phyloP scores from a whole-genome alignment of 2,113 vertebrate genomes.

The Mormoops blainvillei region DNA sequence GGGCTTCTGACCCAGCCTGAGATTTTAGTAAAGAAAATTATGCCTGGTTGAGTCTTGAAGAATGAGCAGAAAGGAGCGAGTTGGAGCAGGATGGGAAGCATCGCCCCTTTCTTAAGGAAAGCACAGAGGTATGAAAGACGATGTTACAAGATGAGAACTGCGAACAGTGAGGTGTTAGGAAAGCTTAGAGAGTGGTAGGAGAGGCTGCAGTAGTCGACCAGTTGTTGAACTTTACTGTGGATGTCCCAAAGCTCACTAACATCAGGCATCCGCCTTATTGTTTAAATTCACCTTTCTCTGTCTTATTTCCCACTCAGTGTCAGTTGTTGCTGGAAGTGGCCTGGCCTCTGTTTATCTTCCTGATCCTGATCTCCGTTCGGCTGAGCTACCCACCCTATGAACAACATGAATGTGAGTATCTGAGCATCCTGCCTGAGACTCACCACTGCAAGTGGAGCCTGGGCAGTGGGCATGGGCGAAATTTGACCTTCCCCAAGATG shows the following conservation, averaged over 20 bases:
- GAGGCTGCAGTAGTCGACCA: neutral
- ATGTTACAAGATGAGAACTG: neutral
- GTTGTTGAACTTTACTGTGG: neutral
- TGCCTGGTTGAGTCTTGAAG: neutral
- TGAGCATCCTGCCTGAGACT: neutral
- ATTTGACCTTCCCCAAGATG: neutral
- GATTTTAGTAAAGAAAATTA: neutral
- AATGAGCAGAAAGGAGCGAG: neutral
- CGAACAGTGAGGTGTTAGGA: neutral
- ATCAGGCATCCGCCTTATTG: neutral
- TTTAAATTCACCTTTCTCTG: slow-evolving; percentile 34
- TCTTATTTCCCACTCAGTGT: slow-evolving; percentile 81
- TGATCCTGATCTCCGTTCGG: slow-evolving; percentile 95
- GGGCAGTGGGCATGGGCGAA: neutral
- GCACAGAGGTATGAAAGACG: neutral
- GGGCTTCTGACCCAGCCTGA: neutral
- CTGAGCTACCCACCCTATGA: slow-evolving; percentile 95
- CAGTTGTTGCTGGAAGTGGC: slow-evolving; percentile 93
- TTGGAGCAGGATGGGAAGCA: neutral
- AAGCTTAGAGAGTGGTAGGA: neutral
- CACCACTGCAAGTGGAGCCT: rapidly evolving
- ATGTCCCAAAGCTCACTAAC: neutral
- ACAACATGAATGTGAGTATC: slow-evolving; percentile 97
- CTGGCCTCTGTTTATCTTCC: slow-evolving; percentile 98
- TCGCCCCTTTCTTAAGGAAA: neutral